Percentiles rank a stretch among this genome's conserved stretches.
Conservation (phyloP, 1,140 invertebrate species). For the Drosophila ogumai region DNA sequence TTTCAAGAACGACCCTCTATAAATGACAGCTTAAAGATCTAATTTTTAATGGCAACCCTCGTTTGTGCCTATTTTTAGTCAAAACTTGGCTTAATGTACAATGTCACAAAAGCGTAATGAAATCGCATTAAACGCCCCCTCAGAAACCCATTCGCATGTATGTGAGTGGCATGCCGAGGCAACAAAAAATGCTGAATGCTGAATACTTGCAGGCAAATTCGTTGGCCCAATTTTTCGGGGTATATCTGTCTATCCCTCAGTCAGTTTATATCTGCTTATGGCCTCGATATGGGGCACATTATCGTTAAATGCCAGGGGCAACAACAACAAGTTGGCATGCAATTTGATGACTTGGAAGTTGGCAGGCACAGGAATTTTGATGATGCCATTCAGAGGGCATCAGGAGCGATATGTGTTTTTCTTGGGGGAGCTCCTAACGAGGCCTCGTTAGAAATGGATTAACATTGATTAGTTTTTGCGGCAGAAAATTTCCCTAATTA, state of each 20-base stretch:
- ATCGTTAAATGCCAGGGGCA: conserved; percentile 67
- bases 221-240: conserved; percentile 30
- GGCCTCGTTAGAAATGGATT: conserved; percentile 78
- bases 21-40: background rate
- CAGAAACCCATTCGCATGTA: conserved; percentile 17
- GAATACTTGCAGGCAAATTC: conserved; percentile 17
- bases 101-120: conserved; percentile 37
- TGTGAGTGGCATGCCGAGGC: conserved; percentile 12
- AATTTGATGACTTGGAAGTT: conserved; percentile 75
- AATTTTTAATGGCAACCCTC: conserved; percentile 28
- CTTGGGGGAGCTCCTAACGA: conserved; percentile 48
- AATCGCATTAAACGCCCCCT: conserved; percentile 60
- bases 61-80: conserved; percentile 41
- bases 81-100: conserved; percentile 54
- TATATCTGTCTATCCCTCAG: conserved; percentile 20
- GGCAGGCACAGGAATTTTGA: conserved; percentile 57
- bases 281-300: conserved; percentile 73
- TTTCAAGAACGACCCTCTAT: background rate
- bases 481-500: conserved; percentile 43
- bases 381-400: conserved; percentile 55
- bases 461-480: conserved; percentile 72
- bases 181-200: conserved; percentile 18
- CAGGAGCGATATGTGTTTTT: conserved; percentile 28
- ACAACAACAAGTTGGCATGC: conserved; percentile 63
- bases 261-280: conserved; percentile 63